These are phyloP conservation scores for Emydoidea blandingii DNA, from an alignment of 2,797 vertebrate species.

Conservation along the genomic window DNA sequence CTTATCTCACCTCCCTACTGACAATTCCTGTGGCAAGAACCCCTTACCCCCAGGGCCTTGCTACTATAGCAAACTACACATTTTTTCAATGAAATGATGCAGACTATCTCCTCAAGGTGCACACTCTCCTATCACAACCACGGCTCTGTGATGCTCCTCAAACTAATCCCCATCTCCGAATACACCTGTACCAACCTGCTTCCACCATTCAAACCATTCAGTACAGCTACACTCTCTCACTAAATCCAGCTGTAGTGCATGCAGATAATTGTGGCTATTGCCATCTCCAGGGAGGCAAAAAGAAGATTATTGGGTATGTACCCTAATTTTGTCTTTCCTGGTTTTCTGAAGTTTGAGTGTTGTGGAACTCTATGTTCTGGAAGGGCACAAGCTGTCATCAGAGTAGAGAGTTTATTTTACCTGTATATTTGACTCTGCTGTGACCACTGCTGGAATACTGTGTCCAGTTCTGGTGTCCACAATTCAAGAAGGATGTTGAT, in stretches of 20 bases:
- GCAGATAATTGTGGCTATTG: neutral
- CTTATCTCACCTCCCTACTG: neutral
- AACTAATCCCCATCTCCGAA: neutral
- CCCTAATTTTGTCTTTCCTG: neutral
- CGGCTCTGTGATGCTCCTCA: neutral
- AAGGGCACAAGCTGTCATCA: neutral
- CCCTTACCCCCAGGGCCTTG: neutral
- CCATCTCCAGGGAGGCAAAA: neutral
- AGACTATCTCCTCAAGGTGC: neutral
- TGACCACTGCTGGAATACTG: neutral
- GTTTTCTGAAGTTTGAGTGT: neutral
- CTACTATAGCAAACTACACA: neutral
- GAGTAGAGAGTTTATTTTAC: neutral
- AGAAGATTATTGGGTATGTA: too few species aligned
- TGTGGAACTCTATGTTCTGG: neutral
- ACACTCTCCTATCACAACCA: neutral
- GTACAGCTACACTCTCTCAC: neutral
- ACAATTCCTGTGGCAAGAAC: neutral
- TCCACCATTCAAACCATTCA: neutral
- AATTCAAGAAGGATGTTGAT: neutral
- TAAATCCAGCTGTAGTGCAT: neutral
- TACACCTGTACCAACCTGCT: neutral
- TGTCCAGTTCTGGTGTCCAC: neutral
- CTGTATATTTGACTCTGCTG: neutral
- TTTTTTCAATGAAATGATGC: neutral